Evolutionary conservation across 2,888 invertebrate species (phyloP).

Genomic region (Carcina quercana): DNA sequence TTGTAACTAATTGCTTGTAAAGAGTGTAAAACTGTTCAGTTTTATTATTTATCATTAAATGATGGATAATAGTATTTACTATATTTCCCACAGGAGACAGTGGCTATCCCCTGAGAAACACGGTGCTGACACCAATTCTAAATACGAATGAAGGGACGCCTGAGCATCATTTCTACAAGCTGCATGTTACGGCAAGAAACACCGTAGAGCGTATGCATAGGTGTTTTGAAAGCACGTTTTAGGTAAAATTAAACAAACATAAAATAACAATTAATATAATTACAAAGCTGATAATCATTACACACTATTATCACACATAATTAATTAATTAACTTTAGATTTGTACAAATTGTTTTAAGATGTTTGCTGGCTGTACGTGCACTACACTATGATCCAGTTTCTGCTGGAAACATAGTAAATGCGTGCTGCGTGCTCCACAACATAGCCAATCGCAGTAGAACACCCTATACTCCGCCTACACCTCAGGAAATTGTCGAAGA

Average conservation of each 20-base stretch:
- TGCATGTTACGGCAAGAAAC: constrained; percentile 2
- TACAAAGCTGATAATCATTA: too few species aligned
- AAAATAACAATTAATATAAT: too few species aligned
- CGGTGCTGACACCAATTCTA: constrained; percentile 4
- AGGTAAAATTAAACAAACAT: constrained; percentile 3
- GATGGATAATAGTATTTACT: not conserved
- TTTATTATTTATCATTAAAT: not conserved
- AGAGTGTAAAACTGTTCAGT: not conserved
- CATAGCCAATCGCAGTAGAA: too few species aligned
- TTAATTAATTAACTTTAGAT: too few species aligned
- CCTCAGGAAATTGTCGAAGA: too few species aligned
- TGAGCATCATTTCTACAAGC: constrained; percentile 3
- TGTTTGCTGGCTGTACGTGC: constrained; percentile 2
- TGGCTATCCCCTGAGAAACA: constrained; percentile 2
- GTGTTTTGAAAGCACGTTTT: constrained; percentile 6
- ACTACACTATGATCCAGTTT: constrained; percentile 2
- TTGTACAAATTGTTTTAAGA: too few species aligned
- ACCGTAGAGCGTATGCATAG: constrained; percentile 4
- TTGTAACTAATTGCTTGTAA: too few species aligned
- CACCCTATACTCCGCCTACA: too few species aligned
- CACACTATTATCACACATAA: too few species aligned
- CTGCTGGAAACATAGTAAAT: constrained; percentile 4
- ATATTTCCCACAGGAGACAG: constrained; percentile 1
- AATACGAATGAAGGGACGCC: constrained; percentile 1
- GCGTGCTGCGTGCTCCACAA: constrained; percentile 6